Conservation (phyloP, 1,140 invertebrate genomes). For the Hycleus cichorii region DNA sequence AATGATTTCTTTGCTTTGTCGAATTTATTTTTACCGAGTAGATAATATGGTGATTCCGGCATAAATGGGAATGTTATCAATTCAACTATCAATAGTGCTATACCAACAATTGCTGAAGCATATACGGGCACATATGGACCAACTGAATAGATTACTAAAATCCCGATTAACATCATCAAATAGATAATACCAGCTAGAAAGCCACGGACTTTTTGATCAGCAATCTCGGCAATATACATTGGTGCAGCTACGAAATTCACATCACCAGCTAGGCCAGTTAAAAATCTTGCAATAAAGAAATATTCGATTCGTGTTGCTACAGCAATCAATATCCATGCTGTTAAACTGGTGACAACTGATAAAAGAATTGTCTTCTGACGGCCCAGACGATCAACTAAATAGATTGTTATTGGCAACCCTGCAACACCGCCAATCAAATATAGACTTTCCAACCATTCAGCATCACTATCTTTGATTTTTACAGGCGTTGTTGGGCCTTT, state of each 20-base stretch:
- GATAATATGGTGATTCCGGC: constrained; percentile 29
- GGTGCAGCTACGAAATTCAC: constrained; percentile 34
- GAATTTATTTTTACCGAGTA: constrained; percentile 32
- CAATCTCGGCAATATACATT: constrained; percentile 38
- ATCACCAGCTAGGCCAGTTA: constrained; percentile 30
- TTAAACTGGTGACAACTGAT: constrained; percentile 49
- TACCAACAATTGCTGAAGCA: constrained; percentile 29
- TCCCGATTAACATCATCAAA: constrained; percentile 33
- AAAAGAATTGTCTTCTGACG: constrained; percentile 53
- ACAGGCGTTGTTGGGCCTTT: constrained; percentile 35
- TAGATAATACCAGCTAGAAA: constrained; percentile 33
- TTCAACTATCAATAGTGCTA: constrained; percentile 12
- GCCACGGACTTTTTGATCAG: constrained; percentile 35
- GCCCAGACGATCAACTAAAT: constrained; percentile 54
- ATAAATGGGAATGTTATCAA: constrained; percentile 20
- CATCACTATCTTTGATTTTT: constrained; percentile 26
- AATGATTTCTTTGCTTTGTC: constrained; percentile 46
- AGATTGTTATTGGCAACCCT: constrained; percentile 49
- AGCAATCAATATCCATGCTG: constrained; percentile 55
- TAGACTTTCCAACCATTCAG: constrained; percentile 54
- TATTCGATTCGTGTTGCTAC: constrained; percentile 40
- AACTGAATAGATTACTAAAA: constrained; percentile 29
- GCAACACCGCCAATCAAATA: constrained; percentile 54
- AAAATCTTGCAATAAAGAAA: constrained; percentile 45
- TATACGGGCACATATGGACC: constrained; percentile 29